phyloP scores from a whole-genome alignment of 2,888 invertebrate species.

The Sepiola atlantica region DNA sequence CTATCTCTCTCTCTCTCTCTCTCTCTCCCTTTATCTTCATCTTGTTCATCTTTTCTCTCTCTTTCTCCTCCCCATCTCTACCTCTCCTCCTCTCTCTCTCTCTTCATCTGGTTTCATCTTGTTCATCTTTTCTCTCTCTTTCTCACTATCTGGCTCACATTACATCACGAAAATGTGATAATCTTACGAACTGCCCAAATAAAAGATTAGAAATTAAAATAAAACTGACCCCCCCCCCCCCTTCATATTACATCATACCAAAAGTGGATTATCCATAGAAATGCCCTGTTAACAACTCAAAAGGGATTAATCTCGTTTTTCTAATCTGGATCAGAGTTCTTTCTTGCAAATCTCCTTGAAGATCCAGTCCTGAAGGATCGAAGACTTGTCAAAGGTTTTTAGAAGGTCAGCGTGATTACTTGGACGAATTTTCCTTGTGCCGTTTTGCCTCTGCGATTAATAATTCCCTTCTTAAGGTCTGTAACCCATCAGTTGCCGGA shows the following conservation, averaged over 20 bases:
- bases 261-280: not conserved
- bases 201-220: not conserved
- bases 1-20: no score
- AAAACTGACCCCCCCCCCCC: not conserved
- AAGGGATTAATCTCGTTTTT: not conserved
- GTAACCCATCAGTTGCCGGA: not conserved
- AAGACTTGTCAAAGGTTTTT: not conserved
- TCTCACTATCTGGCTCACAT: no score
- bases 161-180: no score
- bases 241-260: not conserved
- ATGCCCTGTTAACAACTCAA: not conserved
- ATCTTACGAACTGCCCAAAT: not conserved
- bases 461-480: not conserved
- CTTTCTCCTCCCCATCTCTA: no score
- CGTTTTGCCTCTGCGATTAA: not conserved
- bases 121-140: no score
- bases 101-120: no score
- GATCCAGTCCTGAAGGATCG: not conserved
- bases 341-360: not conserved
- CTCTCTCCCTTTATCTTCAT: no score
- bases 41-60: no score
- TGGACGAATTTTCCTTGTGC: not conserved
- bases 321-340: not conserved
- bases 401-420: not conserved
- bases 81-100: no score